Evolutionary conservation across 2,113 vertebrate species (phyloP), one percentile per base, ranked within the genome.

Genomic region (Calonectris borealis): DNA sequence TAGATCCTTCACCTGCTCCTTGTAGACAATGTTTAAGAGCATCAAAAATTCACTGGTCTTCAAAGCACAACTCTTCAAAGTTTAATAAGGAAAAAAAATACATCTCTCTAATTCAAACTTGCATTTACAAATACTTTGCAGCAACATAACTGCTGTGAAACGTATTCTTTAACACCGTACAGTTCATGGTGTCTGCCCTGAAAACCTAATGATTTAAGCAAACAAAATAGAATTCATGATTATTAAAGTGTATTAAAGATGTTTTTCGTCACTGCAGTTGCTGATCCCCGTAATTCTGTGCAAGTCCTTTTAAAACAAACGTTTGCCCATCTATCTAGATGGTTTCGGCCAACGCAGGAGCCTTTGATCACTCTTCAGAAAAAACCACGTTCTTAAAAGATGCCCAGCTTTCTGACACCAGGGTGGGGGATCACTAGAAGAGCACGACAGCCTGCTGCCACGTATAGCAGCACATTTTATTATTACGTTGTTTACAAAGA

Each of bases 121-220:
- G 34, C 19, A 76, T 75, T 83, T 81, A 90, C 66, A 94, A 87
- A 89, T 42, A 49, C 72, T 94, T 86, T 83, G 27, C 73, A 96
- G 89, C 40, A 93, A 89, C 22, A 0, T 26, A 88, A 91, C 72
- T 64, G 54, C 68, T 93, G n/a, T 55, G 31, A 66, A 38, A 44
- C 3, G 16, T 49, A 6, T 34, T 91, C 61, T 80, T 86, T 51
- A 83, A 83, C 52, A 88, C 31, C 0, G 0, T 21, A 73, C 26
- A 88, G 51, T 54, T 65, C 83, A 27, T 0, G 0, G n/a, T 62
- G 71, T 26, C 66, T 93, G 70, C 78, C 62, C 79, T 34, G 32
- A 82, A 91, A 83, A 80, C 31, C 58, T 29, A 31, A 31, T 8
- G 46, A 95, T 46, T 60, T 60, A 69, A 90, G 73, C 81, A 84